phyloP scores from a whole-genome alignment of 2,797 vertebrate species.

The Silurus aristotelis region DNA sequence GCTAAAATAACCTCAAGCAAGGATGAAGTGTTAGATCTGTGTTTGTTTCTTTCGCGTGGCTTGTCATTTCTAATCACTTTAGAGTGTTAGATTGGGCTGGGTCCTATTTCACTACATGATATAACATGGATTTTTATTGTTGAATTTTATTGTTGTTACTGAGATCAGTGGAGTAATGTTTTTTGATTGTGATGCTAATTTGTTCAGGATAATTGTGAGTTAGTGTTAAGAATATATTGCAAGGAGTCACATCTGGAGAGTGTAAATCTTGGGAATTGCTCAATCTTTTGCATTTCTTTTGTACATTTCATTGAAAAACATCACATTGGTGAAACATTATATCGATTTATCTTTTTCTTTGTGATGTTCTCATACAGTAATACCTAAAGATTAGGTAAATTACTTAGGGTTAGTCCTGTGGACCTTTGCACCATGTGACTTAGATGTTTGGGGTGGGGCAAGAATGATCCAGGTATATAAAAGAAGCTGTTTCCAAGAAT shows the following conservation, averaged over 20 bases:
- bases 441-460: constrained; percentile 58
- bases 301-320: background rate
- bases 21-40: background rate
- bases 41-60: constrained; percentile 10
- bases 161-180: background rate
- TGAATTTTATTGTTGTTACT: constrained; percentile 52
- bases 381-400: constrained; percentile 25
- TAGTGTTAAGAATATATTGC: background rate
- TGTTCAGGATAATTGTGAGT: background rate
- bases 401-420: constrained; percentile 47
- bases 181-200: background rate
- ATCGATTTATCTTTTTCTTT: too few species aligned
- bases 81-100: background rate
- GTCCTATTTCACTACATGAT: background rate
- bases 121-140: constrained; percentile 29
- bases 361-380: background rate
- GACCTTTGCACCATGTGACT: constrained; percentile 60
- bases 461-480: constrained; percentile 66
- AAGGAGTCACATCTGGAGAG: too few species aligned
- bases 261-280: background rate
- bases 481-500: constrained; percentile 70
- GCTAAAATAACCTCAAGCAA: background rate
- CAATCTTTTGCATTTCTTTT: background rate
- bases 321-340: background rate
- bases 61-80: background rate